Base-by-base conservation (phyloP, 2,888 invertebrate species). In the Catonia carolina region DNA sequence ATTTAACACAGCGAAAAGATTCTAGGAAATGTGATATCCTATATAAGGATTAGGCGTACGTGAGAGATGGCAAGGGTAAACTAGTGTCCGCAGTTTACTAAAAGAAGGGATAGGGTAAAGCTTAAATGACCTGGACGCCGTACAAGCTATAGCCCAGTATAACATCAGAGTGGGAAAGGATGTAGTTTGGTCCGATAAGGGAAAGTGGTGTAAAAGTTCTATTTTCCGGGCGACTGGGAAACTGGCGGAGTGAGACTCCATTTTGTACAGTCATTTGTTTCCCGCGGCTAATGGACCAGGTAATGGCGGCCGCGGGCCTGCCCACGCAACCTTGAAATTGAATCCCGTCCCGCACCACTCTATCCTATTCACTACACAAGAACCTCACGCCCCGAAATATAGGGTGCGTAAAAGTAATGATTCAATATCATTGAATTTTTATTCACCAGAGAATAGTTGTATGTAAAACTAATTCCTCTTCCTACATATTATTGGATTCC, bases 211-310 rank as follows among this genome's bases (percentile, higher is more conserved):
- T 58, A 58, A 58, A 58, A 58, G 58, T 58, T 58, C 52, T 47
- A 58, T 58, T 58, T 58, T 58, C 53, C 50, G 58, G 58, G 42
- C 58, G 58, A 54, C 39, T 50, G 50, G 50, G 39, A 48, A 52
- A 39, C 53, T 53, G 53, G 39, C 52, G 58, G 58, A 47, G 58
- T 52, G 58, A 37, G 49, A 48, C 58, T 52, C 58, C 58, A 58
- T 58, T 58, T 58, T 58, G 53, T 54, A 58, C 53, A 52, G 58
- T 58, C 58, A 58, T 58, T 58, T 58, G 58, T 58, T 58, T 58
- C 58, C 52, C 58, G 54, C 42, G 52, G 49, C 58, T 58, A 58
- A 58, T 58, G 58, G 58, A 58, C 47, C 58, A 41, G 48, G 49
- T 53, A 54, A 58, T 58, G 58, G 58, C 58, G 58, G 58, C 53